Conservation (phyloP, 2,797 vertebrate species). For the Vipera latastei region DNA sequence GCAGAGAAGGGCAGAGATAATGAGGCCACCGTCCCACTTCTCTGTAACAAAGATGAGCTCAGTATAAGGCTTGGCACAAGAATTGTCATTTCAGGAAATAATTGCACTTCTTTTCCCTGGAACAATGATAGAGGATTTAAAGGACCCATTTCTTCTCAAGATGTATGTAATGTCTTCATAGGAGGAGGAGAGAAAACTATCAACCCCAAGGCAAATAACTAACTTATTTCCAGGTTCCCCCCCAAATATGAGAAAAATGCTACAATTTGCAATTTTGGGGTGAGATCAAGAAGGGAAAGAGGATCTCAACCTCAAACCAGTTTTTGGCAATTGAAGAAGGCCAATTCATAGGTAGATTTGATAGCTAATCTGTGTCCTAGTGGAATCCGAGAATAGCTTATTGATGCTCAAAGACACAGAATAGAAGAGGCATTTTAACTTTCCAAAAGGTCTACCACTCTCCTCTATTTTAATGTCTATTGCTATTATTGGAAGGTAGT, state of each 20-base stretch:
- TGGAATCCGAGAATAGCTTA: background rate
- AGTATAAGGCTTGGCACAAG: background rate
- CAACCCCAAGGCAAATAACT: background rate
- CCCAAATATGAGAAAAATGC: background rate
- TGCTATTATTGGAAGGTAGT: background rate
- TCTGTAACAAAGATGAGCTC: background rate
- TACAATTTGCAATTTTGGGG: background rate
- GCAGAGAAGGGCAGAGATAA: slow-evolving; percentile 1
- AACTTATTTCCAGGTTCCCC: background rate
- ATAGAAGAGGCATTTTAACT: background rate
- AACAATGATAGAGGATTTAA: background rate
- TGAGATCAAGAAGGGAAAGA: background rate
- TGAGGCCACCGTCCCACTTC: background rate
- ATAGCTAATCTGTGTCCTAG: background rate
- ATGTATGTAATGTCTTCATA: background rate
- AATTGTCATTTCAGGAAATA: background rate
- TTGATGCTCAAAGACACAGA: too few relatives aligned
- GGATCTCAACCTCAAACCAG: background rate
- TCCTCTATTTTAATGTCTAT: background rate
- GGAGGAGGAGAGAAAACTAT: background rate
- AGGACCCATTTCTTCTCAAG: background rate
- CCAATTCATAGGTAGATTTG: background rate
- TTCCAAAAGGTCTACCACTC: background rate
- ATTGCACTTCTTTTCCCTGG: background rate
- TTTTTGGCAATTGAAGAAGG: background rate